Base-by-base conservation (phyloP, 1,140 invertebrate genomes). In the Dreissena rostriformis region DNA sequence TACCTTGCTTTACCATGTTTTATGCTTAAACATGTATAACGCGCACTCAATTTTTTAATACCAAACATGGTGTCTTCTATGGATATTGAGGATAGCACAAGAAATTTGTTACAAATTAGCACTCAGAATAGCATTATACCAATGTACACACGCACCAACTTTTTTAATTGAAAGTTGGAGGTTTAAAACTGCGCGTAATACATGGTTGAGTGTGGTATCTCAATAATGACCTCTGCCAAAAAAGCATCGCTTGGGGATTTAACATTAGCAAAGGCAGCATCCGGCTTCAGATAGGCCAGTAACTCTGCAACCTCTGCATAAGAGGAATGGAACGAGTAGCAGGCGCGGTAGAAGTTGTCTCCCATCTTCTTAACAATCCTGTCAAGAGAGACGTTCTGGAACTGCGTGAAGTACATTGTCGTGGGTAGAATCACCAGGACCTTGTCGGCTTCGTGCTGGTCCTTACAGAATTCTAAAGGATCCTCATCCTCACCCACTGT, bases 311-410 rank as follows among this genome's bases (percentile, higher is more conserved):
- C 86, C 83, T 93, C 93, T 53, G 77, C 85, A 68, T 91, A 91
- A 0, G 93, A 93, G 0, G 93, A 92, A 78, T 93, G 93, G 84
- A 93, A 93, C 1, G 92, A 93, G 82, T 92, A 93, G 70, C 93
- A 93, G 1, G 90, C 88, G n/a, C 91, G 79, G 66, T 91, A 85
- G 24, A 89, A 77, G 10, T 81, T 74, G n/a, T 51, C 71, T 24
- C 67, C 66, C 1, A 76, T 86, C 84, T 49, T 84, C 28, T 39
- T 86, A 57, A 75, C 84, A 57, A 79, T 89, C 52, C 85, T 75
- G 26, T 65, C 74, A 6, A 81, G 76, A 28, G 78, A 82, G 29
- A 82, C 49, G 14, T 79, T 78, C 22, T 86, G 71, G 14, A 82
- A 74, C 65, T 88, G 84, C 0, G 91, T 92, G 80, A 93, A 93